These are phyloP conservation scores for Girardinichthys multiradiatus DNA, from an alignment of 2,113 vertebrate genomes.

Conservation along the genomic window DNA sequence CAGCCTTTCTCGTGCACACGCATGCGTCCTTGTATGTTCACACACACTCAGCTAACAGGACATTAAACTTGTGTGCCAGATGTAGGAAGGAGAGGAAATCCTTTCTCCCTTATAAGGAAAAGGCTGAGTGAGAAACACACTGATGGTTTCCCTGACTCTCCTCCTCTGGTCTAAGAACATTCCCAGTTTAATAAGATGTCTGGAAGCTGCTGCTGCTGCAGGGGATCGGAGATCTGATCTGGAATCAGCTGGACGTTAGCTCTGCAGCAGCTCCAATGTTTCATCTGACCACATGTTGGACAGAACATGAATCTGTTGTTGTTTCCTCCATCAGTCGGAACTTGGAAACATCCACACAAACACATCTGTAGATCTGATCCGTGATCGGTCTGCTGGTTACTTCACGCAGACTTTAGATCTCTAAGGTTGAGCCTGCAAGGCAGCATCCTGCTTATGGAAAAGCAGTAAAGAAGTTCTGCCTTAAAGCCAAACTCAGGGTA, in stretches of 20 bases:
- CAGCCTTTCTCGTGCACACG: conserved; percentile 15
- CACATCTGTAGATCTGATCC: background rate
- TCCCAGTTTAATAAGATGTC: background rate
- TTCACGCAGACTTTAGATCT: too few species aligned
- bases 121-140: conserved; percentile 34
- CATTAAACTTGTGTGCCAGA: background rate
- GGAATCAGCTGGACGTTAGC: background rate
- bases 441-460: background rate
- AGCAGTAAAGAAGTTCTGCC: too few species aligned
- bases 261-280: background rate
- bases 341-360: background rate
- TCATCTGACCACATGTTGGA: background rate
- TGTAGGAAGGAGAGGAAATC: conserved; percentile 39
- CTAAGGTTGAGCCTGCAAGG: background rate
- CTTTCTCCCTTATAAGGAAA: conserved; percentile 56
- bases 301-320: rapidly evolving
- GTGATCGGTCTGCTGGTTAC: background rate
- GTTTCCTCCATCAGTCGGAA: background rate
- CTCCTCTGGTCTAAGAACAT: background rate
- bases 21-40: background rate
- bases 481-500: background rate
- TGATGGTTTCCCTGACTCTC: conserved; percentile 2
- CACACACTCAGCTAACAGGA: conserved; percentile 6
- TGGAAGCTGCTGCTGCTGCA: background rate
- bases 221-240: background rate